Evolutionary conservation across 2,888 invertebrate species (phyloP).

Genomic region (Cyclophora punctaria): DNA sequence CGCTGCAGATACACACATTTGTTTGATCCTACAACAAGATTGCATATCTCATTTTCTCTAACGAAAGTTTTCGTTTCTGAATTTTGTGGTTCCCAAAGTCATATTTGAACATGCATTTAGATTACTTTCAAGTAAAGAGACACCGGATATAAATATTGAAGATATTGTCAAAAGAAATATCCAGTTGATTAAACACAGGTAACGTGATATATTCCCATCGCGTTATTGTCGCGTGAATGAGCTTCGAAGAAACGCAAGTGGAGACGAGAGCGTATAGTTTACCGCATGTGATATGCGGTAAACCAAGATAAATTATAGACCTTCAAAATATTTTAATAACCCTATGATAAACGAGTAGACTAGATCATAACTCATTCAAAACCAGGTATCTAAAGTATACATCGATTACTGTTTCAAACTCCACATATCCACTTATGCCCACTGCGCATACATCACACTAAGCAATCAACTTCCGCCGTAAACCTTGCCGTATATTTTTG

Average conservation of each 20-base stretch:
- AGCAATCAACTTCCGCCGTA: too few relatives aligned
- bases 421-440: too few relatives aligned
- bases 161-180: conserved; percentile 7
- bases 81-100: conserved; percentile 13
- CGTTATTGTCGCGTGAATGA: conserved; percentile 44
- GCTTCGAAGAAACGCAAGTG: conserved; percentile 43
- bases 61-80: conserved; percentile 33
- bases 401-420: too few relatives aligned
- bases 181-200: conserved; percentile 20
- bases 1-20: conserved; percentile 61
- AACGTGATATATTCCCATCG: conserved; percentile 38
- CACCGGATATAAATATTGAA: neutral
- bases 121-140: neutral
- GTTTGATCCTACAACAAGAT: conserved; percentile 66
- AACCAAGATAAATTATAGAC: too few relatives aligned
- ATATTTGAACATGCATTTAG: neutral
- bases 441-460: too few relatives aligned
- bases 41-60: conserved; percentile 61
- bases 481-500: conserved; percentile 24
- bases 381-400: too few relatives aligned
- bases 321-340: too few relatives aligned
- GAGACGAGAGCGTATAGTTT: conserved; percentile 42
- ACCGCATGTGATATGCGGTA: too few relatives aligned
- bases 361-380: too few relatives aligned
- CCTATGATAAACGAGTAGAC: too few relatives aligned